phyloP scores from a whole-genome alignment of 2,888 invertebrate genomes.

The Nesidiocoris tenuis region DNA sequence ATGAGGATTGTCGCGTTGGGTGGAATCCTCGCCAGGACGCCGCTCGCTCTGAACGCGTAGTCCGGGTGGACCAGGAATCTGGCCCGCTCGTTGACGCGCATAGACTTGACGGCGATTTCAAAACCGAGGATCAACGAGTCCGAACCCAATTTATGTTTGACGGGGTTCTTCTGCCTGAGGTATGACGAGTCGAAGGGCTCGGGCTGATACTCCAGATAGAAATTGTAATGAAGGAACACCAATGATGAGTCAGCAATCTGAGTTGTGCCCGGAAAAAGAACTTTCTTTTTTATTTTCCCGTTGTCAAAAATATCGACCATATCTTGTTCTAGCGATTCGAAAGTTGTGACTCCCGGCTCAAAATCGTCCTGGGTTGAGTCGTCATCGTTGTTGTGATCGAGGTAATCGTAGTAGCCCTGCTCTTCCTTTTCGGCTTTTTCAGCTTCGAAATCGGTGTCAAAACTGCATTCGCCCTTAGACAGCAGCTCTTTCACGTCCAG shows the following conservation, averaged over 20 bases:
- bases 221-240: constrained; percentile 34
- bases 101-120: constrained; percentile 34
- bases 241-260: constrained; percentile 14
- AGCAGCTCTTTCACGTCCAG: not conserved
- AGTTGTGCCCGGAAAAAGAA: not conserved
- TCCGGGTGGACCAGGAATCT: constrained; percentile 39
- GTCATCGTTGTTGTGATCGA: not conserved
- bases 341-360: not conserved
- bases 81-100: constrained; percentile 24
- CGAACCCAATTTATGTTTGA: constrained; percentile 11
- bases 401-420: not conserved
- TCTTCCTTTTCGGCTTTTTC: not conserved
- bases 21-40: constrained; percentile 41
- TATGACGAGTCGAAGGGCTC: constrained; percentile 42
- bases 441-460: not conserved
- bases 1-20: constrained; percentile 36
- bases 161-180: constrained; percentile 17
- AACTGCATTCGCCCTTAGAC: not conserved
- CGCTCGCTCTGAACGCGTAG: constrained; percentile 37
- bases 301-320: not conserved
- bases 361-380: not conserved
- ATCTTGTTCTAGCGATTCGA: not conserved
- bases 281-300: not conserved
- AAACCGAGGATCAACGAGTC: constrained; percentile 35
- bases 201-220: constrained; percentile 31